Base-by-base conservation (phyloP, 1,140 invertebrate genomes). In the Drosophila cardini region DNA sequence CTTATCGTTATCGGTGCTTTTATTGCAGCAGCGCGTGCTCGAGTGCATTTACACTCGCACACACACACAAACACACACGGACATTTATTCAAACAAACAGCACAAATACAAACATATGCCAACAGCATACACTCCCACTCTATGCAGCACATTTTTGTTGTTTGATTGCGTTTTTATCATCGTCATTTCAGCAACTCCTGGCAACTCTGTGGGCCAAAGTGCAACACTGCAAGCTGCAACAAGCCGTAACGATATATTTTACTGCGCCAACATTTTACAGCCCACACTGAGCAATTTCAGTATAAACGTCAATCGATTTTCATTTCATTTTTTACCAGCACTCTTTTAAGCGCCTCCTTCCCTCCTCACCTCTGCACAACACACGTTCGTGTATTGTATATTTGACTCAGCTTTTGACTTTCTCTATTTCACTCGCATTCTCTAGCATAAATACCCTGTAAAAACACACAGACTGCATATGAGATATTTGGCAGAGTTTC, bases 111-210 rank as follows among this genome's bases (percentile, higher is more conserved):
- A 82, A 79, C 83, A 86, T 64, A 78, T 85, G 16, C 9, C 52
- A 55, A 4, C 6, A 64, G 60, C 48, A 52, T 26, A 32, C 48
- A 13, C 18, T 4, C 45, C 4, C 26, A 15, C 48, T 8, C 16
- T 34, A 57, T 26, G 43, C 55, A 72, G 64, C 16, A 56, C 63
- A 75, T 85, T 86, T 87, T 86, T 86, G 82, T 76, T 86, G 83
- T 87, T 87, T 86, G 83, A 86, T 86, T 86, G 76, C 83, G 83
- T 87, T 86, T 86, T 86, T 86, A 86, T 86, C 83, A 83, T 83
- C 83, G 83, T 87, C 83, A 86, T 87, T 86, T 86, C 83, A 87
- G 83, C 65, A 82, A 43, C 45, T 55, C 64, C 52, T 67, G 64
- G 32, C 58, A 60, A 56, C 64, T 64, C 56, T 62, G 50, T 30